These are phyloP conservation scores for Siniperca chuatsi DNA, from an alignment of 2,113 vertebrate genomes.

Conservation along the genomic window DNA sequence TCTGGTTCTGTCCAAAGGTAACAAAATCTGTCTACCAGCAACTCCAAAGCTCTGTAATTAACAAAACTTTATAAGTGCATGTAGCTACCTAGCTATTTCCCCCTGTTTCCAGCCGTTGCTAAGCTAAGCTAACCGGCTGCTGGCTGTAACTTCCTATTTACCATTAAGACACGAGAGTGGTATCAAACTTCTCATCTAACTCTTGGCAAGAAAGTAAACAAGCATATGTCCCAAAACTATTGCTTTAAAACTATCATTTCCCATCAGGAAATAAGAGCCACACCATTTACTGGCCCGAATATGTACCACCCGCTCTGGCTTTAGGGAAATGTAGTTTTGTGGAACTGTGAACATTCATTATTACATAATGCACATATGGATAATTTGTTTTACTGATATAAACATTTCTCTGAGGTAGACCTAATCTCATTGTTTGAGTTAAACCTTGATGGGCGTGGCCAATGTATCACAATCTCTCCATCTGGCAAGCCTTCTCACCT, in stretches of 20 bases:
- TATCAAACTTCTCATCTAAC: neutral
- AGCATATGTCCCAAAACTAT: constrained; percentile 9
- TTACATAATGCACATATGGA: constrained; percentile 3
- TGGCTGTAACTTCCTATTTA: neutral
- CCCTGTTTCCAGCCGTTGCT: neutral
- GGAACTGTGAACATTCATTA: constrained; percentile 9
- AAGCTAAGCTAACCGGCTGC: neutral
- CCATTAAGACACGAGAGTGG: neutral
- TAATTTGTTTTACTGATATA: neutral
- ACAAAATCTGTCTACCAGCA: neutral
- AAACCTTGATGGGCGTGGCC: neutral
- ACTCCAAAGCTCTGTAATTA: neutral
- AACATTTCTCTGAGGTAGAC: neutral
- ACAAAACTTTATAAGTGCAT: neutral
- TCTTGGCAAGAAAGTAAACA: neutral
- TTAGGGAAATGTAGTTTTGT: constrained; percentile 37
- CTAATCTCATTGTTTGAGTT: neutral
- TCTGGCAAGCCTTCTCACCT: neutral
- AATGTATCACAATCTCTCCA: neutral
- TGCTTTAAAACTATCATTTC: constrained; percentile 38
- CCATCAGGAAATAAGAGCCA: constrained; percentile 29
- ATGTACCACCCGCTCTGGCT: neutral
- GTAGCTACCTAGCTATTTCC: neutral
- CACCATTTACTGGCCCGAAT: neutral
- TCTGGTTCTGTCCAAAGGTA: neutral